These are phyloP conservation scores for Gryllus bimaculatus DNA, from an alignment of 1,140 invertebrate species.

Conservation along the genomic window DNA sequence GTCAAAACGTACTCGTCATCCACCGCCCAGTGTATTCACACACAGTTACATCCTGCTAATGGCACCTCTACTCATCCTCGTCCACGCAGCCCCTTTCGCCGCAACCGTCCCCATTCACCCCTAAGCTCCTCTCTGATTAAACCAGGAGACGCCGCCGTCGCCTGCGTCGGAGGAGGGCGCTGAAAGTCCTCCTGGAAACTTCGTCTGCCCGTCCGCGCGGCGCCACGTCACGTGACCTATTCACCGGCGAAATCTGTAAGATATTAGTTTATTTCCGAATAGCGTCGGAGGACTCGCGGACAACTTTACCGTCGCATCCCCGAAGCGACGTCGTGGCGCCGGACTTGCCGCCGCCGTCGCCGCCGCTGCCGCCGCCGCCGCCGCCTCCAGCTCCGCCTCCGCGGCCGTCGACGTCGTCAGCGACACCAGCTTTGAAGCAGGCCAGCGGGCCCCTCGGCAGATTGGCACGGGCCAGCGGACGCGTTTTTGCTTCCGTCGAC, in stretches of 20 bases:
- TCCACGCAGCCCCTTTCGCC: no score
- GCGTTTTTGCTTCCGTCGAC: not conserved
- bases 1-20: no score
- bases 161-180: not conserved
- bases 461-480: not conserved
- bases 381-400: no score
- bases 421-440: not conserved
- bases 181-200: not conserved
- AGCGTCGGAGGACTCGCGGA: no score
- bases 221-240: not conserved
- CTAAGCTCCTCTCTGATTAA: not conserved
- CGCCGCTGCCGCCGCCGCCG: no score
- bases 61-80: no score
- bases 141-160: not conserved
- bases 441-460: not conserved
- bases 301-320: no score
- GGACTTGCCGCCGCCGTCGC: no score
- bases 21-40: no score
- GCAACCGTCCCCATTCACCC: no score
- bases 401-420: not conserved
- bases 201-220: not conserved
- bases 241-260: not conserved
- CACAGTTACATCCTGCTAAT: no score
- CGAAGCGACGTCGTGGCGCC: no score
- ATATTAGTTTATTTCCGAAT: not conserved